Percentiles rank a stretch among this genome's conserved stretches.
Evolutionary conservation across 92 coral and sea anemone genomes (phyloP).

Genomic region (Galaxea fascicularis): DNA sequence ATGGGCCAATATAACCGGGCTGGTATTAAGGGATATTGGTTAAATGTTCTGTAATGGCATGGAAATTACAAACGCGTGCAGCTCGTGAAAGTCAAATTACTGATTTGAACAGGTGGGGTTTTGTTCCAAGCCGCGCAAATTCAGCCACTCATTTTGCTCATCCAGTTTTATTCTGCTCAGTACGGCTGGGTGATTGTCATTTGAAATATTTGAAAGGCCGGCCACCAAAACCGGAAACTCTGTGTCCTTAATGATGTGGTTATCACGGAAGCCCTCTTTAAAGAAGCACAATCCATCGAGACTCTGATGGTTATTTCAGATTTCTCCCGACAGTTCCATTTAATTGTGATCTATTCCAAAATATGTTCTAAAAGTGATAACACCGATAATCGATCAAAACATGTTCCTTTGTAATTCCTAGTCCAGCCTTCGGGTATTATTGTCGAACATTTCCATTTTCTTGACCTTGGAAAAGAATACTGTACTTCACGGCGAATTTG

Average conservation of each 20-base stretch:
- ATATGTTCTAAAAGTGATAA: slow-evolving; percentile 15
- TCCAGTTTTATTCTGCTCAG: background rate
- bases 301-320: slow-evolving; percentile 25
- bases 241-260: slow-evolving; percentile 27
- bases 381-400: slow-evolving; percentile 14
- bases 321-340: slow-evolving; percentile 17
- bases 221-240: slow-evolving; percentile 24
- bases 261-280: slow-evolving; percentile 28
- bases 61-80: background rate
- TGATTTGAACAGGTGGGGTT: slow-evolving; percentile 10
- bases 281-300: slow-evolving; percentile 1
- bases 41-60: background rate
- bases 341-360: slow-evolving; percentile 10
- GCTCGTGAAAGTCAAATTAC: background rate
- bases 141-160: background rate
- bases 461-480: background rate
- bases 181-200: slow-evolving; percentile 10
- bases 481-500: background rate
- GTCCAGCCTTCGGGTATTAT: background rate
- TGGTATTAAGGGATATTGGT: background rate
- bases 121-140: background rate
- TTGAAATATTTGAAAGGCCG: slow-evolving; percentile 35
- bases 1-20: background rate
- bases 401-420: background rate
- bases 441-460: background rate